A percentile compares a stretch with the other conserved stretches of the same genome.
phyloP scores from a whole-genome alignment of 2,888 invertebrate species.

The Pemphredon lugubris region DNA sequence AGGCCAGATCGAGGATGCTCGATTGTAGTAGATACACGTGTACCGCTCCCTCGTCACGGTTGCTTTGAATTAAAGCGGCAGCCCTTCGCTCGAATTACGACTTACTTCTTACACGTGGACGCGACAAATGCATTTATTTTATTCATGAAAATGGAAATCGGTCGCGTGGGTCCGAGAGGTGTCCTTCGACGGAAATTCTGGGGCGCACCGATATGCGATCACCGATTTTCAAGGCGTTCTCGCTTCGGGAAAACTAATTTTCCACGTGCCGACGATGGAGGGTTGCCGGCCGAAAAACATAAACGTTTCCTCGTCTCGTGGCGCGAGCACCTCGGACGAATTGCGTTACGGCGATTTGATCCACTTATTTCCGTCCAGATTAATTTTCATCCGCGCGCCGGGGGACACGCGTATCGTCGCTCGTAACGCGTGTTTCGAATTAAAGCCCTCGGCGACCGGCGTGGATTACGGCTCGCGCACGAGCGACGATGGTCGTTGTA shows the following conservation, averaged over 20 bases:
- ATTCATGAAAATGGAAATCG: no score
- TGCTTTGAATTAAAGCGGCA: constrained; percentile 57
- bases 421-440: constrained; percentile 20
- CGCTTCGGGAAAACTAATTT: no score
- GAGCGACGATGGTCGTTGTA: constrained; percentile 3
- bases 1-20: constrained; percentile 60
- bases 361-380: constrained; percentile 22
- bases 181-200: no score
- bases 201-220: no score
- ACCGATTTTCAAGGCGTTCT: no score
- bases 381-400: constrained; percentile 26
- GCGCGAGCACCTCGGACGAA: no score
- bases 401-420: not conserved
- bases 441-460: constrained; percentile 1
- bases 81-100: constrained; percentile 41
- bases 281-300: no score
- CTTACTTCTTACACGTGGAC: constrained; percentile 24
- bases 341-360: constrained; percentile 26
- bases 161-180: no score
- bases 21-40: constrained; percentile 60
- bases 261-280: no score
- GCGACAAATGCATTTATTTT: not conserved
- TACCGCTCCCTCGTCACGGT: constrained; percentile 56
- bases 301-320: no score
- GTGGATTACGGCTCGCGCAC: constrained; percentile 28